phyloP scores from a whole-genome alignment of 2,113 vertebrate genomes.

The Felis chaus region DNA sequence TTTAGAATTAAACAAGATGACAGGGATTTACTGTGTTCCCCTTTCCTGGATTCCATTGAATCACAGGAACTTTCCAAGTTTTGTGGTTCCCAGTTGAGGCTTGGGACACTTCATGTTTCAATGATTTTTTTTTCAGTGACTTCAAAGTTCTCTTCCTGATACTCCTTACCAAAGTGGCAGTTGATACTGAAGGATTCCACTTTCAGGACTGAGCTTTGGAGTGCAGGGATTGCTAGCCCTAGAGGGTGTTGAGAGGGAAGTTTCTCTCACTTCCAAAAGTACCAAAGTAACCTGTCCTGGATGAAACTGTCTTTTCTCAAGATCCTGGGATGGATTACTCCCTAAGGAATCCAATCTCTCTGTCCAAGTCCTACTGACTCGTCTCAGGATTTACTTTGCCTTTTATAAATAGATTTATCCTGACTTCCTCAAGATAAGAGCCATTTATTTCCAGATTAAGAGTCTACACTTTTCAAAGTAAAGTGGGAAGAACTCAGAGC shows the following conservation, averaged over 20 bases:
- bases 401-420: slow-evolving; percentile 15
- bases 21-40: not conserved
- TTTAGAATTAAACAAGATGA: not conserved
- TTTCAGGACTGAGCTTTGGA: not conserved
- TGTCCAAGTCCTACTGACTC: not conserved
- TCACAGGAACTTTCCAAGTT: not conserved
- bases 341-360: not conserved
- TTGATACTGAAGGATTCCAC: not conserved
- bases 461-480: not conserved
- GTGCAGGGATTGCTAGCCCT: not conserved
- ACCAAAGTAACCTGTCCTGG: not conserved
- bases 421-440: not conserved
- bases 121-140: not conserved
- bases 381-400: not conserved
- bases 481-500: not conserved
- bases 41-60: not conserved
- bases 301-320: not conserved
- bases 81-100: not conserved
- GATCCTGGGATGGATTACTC: not conserved
- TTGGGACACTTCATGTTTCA: not conserved
- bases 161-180: not conserved
- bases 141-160: not conserved
- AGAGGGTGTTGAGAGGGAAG: not conserved
- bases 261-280: not conserved
- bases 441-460: slow-evolving; percentile 6